Conservation (phyloP, 2,113 vertebrate genomes). For the Tyto alba region DNA sequence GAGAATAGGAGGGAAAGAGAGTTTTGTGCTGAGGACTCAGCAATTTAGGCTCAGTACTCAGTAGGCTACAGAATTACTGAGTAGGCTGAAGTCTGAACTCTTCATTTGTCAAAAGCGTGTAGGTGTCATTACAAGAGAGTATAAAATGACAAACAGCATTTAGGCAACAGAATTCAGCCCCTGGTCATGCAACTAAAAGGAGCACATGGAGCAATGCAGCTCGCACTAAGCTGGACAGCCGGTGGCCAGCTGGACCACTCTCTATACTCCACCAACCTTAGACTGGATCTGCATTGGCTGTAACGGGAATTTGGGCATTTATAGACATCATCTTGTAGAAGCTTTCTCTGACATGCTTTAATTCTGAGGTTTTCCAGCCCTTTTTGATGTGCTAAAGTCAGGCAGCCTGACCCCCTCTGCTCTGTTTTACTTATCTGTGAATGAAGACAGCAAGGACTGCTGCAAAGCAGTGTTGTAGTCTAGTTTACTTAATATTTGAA, state of each 20-base stretch:
- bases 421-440: background rate
- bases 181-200: background rate
- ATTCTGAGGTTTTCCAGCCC: background rate
- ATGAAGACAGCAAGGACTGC: background rate
- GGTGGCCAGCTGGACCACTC: background rate
- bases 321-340: background rate
- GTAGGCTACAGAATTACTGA: background rate
- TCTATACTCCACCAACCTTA: accelerated
- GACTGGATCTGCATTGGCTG: background rate
- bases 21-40: background rate
- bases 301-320: background rate
- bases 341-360: background rate
- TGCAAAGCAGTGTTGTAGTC: background rate
- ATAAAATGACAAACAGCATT: background rate
- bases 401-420: background rate
- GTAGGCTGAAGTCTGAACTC: background rate
- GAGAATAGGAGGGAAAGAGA: background rate
- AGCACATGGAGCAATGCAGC: accelerated
- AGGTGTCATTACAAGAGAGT: background rate
- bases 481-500: background rate
- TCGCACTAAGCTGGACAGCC: background rate
- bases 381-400: background rate
- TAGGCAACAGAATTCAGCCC: background rate
- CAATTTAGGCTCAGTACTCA: background rate
- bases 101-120: background rate